phyloP scores from a whole-genome alignment of 2,113 vertebrate genomes.

The Chaetops frenatus region DNA sequence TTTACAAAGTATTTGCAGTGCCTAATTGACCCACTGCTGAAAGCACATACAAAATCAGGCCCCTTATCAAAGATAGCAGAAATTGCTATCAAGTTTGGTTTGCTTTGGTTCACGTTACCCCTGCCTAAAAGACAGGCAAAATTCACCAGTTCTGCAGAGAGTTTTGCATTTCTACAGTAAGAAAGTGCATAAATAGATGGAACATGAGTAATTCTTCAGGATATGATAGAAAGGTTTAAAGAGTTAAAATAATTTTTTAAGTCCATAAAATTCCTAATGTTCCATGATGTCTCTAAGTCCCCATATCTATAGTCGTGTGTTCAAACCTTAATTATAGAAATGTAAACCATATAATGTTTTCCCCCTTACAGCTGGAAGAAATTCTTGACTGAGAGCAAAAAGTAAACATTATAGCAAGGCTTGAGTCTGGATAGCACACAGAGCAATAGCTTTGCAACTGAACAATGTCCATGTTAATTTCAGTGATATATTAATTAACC shows the following conservation, averaged over 20 bases:
- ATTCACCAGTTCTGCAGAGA: background rate
- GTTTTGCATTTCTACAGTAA: background rate
- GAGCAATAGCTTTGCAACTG: background rate
- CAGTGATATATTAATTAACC: background rate
- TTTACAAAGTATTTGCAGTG: background rate
- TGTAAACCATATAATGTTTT: background rate
- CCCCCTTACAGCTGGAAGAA: background rate
- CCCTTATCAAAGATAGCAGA: background rate
- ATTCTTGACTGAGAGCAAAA: background rate
- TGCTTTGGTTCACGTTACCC: background rate
- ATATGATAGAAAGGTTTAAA: background rate
- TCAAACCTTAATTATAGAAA: background rate
- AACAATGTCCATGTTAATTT: background rate
- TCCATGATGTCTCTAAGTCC: background rate
- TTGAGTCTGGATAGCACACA: background rate
- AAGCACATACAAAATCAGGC: background rate
- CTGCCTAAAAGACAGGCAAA: background rate
- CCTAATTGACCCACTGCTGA: background rate
- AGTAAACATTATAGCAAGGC: background rate
- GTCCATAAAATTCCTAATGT: background rate
- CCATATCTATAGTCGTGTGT: background rate
- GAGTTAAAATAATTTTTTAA: background rate
- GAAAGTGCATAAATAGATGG: background rate
- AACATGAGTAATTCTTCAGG: background rate
- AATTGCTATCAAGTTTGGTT: background rate